Evolutionary conservation across 2,797 vertebrate species (phyloP), one percentile per base, ranked within the genome.

Genomic region (Ibycter americanus): DNA sequence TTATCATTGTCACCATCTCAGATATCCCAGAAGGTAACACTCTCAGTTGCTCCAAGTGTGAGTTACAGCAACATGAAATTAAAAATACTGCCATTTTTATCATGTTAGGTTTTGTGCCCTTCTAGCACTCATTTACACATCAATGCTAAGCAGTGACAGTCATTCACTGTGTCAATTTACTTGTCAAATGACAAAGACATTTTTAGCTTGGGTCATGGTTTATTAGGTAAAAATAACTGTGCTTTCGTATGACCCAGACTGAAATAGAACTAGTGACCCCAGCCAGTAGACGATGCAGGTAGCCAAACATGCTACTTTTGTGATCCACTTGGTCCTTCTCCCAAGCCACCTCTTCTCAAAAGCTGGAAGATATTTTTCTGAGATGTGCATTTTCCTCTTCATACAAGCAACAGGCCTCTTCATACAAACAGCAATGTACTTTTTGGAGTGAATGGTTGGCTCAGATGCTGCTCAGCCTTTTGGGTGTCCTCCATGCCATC

Each of bases 41-140:
- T 36, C 3, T 59, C 19, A 61, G 52, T 94, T 95, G 61, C 54
- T 87, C 62, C 66, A 85, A 83, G 86, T 65, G 83, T 74, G 71
- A 87, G 65, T 92, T 92, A 82, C 47, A 81, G 23, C 63, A 74
- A 34, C 7, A 3, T 82, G 82, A 94, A 95, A 94, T 76, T 90
- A 96, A 95, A 95, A 96, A 74, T 42, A 11, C 66, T 68, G 38
- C 56, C 27, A 55, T 84, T 96, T 90, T 89, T 61, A 65, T 79
- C 67, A 22, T 38, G 25, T 51, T 87, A 83, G 58, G 29, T 51
- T 95, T 96, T 83, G 66, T 62, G 36, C 68, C 65, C 59, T 92
- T 96, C 72, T 51, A 51, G 62, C 18, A 49, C 55, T 70, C 21
- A 52, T 22, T 97, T 91, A 58, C 27, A 87, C 79, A 79, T 72